Evolutionary conservation across 53 echinoderm and acorn worm genomes (phyloP).

Genomic region (Echinarachnius parma): DNA sequence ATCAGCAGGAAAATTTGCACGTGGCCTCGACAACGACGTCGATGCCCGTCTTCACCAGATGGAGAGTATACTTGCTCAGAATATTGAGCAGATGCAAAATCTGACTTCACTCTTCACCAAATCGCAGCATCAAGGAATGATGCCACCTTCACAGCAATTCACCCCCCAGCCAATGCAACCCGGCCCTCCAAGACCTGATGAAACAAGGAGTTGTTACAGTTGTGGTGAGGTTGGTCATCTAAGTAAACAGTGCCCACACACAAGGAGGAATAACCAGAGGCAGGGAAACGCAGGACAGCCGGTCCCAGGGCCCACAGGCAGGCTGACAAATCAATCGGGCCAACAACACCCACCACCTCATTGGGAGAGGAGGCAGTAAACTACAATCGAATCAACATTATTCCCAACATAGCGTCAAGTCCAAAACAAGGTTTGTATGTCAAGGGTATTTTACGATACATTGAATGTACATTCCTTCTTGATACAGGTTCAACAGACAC

Average conservation of each 20-base stretch:
- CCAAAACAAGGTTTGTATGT: conserved; percentile 50
- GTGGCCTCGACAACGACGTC: conserved; percentile 9
- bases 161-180: too few relatives aligned
- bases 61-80: background rate
- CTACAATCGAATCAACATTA: background rate
- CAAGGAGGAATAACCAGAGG: too few relatives aligned
- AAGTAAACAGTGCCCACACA: too few relatives aligned
- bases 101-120: too few relatives aligned
- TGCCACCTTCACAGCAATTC: too few relatives aligned
- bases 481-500: conserved; percentile 69
- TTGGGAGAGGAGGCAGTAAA: too few relatives aligned
- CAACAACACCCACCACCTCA: background rate
- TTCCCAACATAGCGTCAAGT: background rate
- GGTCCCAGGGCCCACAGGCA: conserved; percentile 25
- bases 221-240: conserved; percentile 39
- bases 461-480: conserved; percentile 28
- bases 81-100: too few relatives aligned
- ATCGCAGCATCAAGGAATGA: too few relatives aligned
- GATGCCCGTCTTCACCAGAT: conserved; percentile 12
- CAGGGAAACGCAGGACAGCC: too few relatives aligned
- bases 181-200: too few relatives aligned
- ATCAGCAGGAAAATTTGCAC: background rate
- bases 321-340: conserved; percentile 5
- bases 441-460: conserved; percentile 26
- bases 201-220: conserved; percentile 35